phyloP scores from a whole-genome alignment of 2,888 invertebrate species.

The Hemicrepidius hirtus region DNA sequence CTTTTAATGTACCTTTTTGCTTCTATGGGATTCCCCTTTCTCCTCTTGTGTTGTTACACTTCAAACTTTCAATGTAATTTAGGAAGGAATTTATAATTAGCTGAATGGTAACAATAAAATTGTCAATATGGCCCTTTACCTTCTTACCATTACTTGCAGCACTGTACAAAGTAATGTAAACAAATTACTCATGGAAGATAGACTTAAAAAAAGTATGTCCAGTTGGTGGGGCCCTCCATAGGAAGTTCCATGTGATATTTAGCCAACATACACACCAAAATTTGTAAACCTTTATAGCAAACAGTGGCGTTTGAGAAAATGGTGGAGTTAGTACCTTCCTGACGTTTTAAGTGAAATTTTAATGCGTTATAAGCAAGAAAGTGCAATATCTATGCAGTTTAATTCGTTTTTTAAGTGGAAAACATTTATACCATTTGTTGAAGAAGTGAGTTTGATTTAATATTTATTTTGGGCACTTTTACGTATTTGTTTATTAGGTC shows the following conservation, averaged over 20 bases:
- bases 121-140: too few species aligned
- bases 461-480: constrained; percentile 1
- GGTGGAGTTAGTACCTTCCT: constrained; percentile 38
- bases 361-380: constrained; percentile 2
- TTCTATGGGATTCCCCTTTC: too few species aligned
- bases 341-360: constrained; percentile 32
- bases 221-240: background rate
- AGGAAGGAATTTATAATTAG: too few species aligned
- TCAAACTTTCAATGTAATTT: too few species aligned
- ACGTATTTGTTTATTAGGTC: constrained; percentile 35
- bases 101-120: too few species aligned
- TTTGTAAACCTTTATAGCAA: background rate
- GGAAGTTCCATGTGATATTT: background rate
- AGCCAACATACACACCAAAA: background rate
- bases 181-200: too few species aligned
- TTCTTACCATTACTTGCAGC: too few species aligned
- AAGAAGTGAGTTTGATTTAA: constrained; percentile 21
- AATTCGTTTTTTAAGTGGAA: constrained; percentile 3
- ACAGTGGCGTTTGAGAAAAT: constrained; percentile 35
- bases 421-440: background rate
- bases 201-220: too few species aligned
- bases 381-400: constrained; percentile 18
- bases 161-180: too few species aligned
- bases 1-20: too few species aligned
- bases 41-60: too few species aligned